Percentiles rank a stretch among this genome's conserved stretches.
phyloP scores from a whole-genome alignment of 2,888 invertebrate species.

The Polyommatus iphigenia region DNA sequence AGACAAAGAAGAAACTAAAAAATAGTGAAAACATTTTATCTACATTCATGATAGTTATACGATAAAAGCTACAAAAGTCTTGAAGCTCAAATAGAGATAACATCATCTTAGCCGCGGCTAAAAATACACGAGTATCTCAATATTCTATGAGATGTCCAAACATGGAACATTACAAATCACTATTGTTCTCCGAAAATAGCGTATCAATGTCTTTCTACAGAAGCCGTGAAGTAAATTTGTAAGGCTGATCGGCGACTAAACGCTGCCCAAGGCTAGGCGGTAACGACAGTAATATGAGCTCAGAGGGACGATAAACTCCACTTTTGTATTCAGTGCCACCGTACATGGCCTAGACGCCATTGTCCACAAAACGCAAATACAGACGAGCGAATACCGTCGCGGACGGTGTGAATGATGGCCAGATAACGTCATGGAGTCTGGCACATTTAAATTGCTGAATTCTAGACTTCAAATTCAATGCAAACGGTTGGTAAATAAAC shows the following conservation, averaged over 20 bases:
- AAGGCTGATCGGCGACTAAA: conserved; percentile 36
- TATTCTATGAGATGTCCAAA: conserved; percentile 15
- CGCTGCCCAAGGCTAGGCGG: conserved; percentile 39
- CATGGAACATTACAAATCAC: conserved; percentile 29
- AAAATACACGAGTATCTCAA: conserved; percentile 18
- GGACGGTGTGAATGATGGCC: conserved; percentile 46
- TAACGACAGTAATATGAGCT: conserved; percentile 41
- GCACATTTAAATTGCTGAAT: conserved; percentile 42
- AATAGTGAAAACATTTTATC: background rate
- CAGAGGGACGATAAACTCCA: conserved; percentile 42
- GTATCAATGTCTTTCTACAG: conserved; percentile 38
- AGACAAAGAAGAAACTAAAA: background rate
- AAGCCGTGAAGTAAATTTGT: conserved; percentile 36
- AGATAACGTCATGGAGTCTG: conserved; percentile 45
- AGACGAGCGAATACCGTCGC: conserved; percentile 47
- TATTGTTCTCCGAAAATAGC: conserved; percentile 33
- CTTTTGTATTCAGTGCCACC: conserved; percentile 46
- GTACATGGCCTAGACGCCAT: conserved; percentile 46
- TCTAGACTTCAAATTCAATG: conserved; percentile 44
- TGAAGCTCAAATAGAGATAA: conserved; percentile 1
- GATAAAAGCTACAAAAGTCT: background rate
- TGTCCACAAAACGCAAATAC: conserved; percentile 48
- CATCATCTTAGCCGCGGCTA: background rate
- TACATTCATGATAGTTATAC: background rate
- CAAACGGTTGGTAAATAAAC: conserved; percentile 38